A percentile compares a stretch with the other conserved stretches of the same genome.
Conservation (phyloP, 2,888 invertebrate genomes). For the Drosophila tanythrix region DNA sequence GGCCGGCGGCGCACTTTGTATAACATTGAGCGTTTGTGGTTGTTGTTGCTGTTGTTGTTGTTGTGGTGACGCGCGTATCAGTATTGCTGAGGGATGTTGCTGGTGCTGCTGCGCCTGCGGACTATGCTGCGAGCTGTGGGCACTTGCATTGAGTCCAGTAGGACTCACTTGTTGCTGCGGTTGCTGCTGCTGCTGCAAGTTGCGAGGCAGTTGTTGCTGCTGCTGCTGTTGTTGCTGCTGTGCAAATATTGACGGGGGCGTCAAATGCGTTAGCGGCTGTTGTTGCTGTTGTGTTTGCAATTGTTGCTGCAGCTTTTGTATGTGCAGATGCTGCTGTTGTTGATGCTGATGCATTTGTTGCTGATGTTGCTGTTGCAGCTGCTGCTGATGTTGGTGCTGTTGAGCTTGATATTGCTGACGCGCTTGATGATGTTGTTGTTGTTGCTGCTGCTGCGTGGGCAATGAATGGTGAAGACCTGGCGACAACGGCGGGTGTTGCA, state of each 20-base stretch:
- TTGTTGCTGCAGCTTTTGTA: slow-evolving; percentile 50
- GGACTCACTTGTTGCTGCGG: slow-evolving; percentile 44
- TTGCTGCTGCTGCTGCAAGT: slow-evolving; percentile 47
- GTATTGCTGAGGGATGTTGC: slow-evolving; percentile 12
- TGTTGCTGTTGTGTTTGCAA: slow-evolving; percentile 45
- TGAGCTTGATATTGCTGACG: slow-evolving; percentile 38
- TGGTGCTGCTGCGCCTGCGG: slow-evolving; percentile 38
- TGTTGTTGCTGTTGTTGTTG: slow-evolving; percentile 45
- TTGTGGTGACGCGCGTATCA: slow-evolving; percentile 30
- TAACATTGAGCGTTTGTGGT: slow-evolving; percentile 65
- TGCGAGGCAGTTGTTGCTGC: slow-evolving; percentile 55
- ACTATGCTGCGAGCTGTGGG: slow-evolving; percentile 33
- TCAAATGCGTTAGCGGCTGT: slow-evolving; percentile 43
- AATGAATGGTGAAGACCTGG: slow-evolving; percentile 31
- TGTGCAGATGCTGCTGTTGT: slow-evolving; percentile 45
- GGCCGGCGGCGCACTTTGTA: slow-evolving; percentile 78
- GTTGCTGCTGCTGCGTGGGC: slow-evolving; percentile 56
- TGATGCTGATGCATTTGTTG: slow-evolving; percentile 38
- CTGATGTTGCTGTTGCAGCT: slow-evolving; percentile 39
- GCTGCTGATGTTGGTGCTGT: slow-evolving; percentile 46
- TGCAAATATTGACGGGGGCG: slow-evolving; percentile 46
- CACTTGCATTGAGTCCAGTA: slow-evolving; percentile 35
- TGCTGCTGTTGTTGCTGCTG: slow-evolving; percentile 53
- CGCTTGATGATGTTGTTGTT: slow-evolving; percentile 51
- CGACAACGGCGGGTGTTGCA: slow-evolving; percentile 46